Conservation (phyloP, 2,113 vertebrate species). For the Salvator merianae region DNA sequence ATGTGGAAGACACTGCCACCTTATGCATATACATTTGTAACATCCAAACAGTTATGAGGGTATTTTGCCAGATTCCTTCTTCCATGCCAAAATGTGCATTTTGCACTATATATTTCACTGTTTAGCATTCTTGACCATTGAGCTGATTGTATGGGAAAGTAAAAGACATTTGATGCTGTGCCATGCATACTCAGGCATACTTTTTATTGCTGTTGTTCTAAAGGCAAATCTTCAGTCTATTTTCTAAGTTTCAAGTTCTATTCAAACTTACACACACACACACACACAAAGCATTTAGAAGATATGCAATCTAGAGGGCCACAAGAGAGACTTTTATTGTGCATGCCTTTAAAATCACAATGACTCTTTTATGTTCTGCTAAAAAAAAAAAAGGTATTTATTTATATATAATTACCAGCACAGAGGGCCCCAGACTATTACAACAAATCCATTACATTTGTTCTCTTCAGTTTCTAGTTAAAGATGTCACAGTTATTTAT, state of each 20-base stretch:
- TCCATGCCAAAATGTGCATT: not conserved
- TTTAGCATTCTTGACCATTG: not conserved
- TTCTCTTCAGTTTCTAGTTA: not conserved
- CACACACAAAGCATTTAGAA: no score
- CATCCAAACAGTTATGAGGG: not conserved
- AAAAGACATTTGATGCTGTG: no score
- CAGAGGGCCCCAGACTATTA: not conserved
- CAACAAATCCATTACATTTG: not conserved
- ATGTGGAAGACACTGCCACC: not conserved
- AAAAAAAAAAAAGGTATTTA: not conserved
- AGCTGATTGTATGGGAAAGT: no score
- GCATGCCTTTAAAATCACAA: no score
- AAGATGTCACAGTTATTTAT: conserved; percentile 2
- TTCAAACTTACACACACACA: not conserved
- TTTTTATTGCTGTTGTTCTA: not conserved
- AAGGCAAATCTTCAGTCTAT: no score
- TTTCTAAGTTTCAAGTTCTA: not conserved
- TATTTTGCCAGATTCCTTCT: not conserved
- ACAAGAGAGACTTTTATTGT: no score
- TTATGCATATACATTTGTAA: not conserved
- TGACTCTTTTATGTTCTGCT: no score
- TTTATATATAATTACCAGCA: not conserved
- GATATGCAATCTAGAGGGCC: no score
- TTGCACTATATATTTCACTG: not conserved
- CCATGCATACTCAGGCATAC: not conserved